phyloP scores from a whole-genome alignment of 2,797 vertebrate species.

The Netta rufina region DNA sequence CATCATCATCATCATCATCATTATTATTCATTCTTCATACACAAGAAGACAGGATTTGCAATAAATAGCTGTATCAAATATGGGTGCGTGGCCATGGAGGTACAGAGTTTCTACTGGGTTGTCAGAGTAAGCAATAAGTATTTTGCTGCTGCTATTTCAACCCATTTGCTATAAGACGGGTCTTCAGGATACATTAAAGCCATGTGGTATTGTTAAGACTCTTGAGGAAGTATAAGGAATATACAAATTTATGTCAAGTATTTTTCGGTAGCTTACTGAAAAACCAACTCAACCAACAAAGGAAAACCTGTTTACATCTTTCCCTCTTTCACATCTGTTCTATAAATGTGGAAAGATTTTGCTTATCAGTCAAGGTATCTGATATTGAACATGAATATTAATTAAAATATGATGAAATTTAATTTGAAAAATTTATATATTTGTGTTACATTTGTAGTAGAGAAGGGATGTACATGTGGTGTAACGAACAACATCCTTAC shows the following conservation, averaged over 20 bases:
- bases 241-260: background rate
- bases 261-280: background rate
- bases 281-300: background rate
- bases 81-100: rapidly evolving
- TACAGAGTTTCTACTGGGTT: background rate
- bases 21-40: background rate
- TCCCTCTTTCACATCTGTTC: background rate
- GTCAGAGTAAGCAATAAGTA: background rate
- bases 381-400: background rate
- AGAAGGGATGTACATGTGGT: background rate
- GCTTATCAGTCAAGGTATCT: background rate
- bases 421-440: background rate
- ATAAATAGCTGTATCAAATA: background rate
- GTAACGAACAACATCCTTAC: background rate
- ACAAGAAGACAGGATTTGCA: background rate
- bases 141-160: background rate
- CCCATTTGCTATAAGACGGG: background rate
- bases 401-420: background rate
- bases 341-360: background rate
- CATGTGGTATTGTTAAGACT: background rate
- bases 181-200: background rate
- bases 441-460: background rate
- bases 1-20: no score
- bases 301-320: background rate
- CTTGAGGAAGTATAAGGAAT: background rate